These are phyloP conservation scores for Latrodectus hesperus DNA, from an alignment of 2,888 invertebrate genomes.

Conservation along the genomic window DNA sequence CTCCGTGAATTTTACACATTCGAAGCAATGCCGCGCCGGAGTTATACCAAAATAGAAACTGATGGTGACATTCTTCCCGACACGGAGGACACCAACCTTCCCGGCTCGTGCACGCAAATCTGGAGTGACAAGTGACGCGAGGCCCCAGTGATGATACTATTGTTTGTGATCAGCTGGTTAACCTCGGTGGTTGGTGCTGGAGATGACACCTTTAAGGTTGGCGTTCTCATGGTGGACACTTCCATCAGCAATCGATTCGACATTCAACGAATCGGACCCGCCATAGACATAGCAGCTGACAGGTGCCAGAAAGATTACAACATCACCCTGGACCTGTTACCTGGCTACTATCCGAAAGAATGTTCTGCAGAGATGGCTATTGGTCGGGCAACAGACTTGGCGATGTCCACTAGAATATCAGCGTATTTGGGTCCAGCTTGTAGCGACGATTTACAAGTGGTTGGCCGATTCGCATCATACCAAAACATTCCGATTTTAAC, in stretches of 20 bases:
- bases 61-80: constrained; percentile 50
- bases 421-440: constrained; percentile 71
- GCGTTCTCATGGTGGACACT: constrained; percentile 69
- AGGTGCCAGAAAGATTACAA: constrained; percentile 47
- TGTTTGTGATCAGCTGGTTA: background rate
- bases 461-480: constrained; percentile 70
- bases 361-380: constrained; percentile 70
- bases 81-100: constrained; percentile 54
- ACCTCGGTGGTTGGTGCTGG: background rate
- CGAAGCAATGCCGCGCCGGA: constrained; percentile 33
- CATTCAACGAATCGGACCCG: constrained; percentile 70
- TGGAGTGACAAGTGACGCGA: background rate
- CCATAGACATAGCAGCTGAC: constrained; percentile 70
- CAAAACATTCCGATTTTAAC: constrained; percentile 70
- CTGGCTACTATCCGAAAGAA: constrained; percentile 66
- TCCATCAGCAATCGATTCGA: constrained; percentile 69
- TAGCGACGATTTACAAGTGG: constrained; percentile 71
- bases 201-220: constrained; percentile 58
- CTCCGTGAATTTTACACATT: background rate
- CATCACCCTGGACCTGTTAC: constrained; percentile 37
- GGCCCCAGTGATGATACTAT: background rate
- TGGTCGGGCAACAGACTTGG: constrained; percentile 69
- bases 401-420: constrained; percentile 47
- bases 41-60: constrained; percentile 37
- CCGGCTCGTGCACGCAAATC: constrained; percentile 34